Conservation (phyloP, 2,797 vertebrate species). For the Varecia variegata region DNA sequence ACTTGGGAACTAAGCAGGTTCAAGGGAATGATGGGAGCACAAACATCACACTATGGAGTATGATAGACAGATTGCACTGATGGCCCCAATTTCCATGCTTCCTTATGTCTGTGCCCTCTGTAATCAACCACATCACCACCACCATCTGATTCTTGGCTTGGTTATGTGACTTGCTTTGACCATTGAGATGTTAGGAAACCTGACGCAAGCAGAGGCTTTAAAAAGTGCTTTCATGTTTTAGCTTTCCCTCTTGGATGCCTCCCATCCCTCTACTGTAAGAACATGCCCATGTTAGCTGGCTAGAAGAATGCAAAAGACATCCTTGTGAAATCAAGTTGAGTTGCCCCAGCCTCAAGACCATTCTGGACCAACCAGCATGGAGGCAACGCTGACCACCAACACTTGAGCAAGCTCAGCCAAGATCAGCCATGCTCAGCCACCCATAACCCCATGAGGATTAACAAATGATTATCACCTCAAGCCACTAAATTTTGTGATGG, state of each 20-base stretch:
- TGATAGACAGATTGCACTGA: background rate
- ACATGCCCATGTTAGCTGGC: background rate
- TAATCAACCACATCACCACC: background rate
- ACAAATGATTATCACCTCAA: background rate
- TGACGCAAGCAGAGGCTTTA: background rate
- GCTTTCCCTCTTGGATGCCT: background rate
- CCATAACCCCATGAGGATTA: background rate
- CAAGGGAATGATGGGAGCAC: background rate
- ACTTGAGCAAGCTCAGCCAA: background rate
- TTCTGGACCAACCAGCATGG: background rate
- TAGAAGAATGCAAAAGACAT: background rate
- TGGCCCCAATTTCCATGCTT: background rate
- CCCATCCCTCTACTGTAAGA: background rate
- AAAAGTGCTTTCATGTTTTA: background rate
- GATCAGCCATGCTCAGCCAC: background rate
- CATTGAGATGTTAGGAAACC: background rate
- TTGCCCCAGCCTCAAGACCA: background rate
- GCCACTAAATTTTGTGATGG: too few species aligned
- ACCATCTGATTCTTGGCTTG: background rate
- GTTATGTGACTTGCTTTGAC: background rate
- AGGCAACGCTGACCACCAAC: background rate
- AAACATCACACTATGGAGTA: background rate
- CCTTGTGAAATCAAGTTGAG: background rate
- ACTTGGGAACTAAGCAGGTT: background rate
- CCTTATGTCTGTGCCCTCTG: background rate